Evolutionary conservation across 2,113 vertebrate genomes (phyloP).

Genomic region (Numida meleagris): DNA sequence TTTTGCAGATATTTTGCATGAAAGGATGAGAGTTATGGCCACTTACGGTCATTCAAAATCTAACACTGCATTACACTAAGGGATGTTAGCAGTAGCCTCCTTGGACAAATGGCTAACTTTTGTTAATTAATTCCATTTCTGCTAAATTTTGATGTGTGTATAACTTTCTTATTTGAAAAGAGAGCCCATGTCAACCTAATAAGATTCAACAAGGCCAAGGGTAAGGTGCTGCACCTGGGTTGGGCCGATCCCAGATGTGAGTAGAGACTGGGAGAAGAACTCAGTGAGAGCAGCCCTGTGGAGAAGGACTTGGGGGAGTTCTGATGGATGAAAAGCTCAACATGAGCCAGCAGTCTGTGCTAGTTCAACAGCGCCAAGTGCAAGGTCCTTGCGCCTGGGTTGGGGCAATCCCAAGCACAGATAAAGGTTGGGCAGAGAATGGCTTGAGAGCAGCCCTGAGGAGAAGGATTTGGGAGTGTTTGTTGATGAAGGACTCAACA

Average conservation of each 20-base stretch:
- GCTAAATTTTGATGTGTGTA: not conserved
- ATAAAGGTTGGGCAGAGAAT: too few species aligned
- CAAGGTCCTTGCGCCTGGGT: too few species aligned
- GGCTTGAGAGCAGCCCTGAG: too few species aligned
- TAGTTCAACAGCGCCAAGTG: too few species aligned
- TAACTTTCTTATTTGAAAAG: not conserved
- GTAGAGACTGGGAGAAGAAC: not conserved
- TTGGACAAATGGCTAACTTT: not conserved
- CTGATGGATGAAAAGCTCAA: too few species aligned
- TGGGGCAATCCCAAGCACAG: too few species aligned
- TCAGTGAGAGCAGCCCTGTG: not conserved
- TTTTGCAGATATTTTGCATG: not conserved
- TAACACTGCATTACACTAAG: not conserved
- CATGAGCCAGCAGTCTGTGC: too few species aligned
- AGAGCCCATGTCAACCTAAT: not conserved
- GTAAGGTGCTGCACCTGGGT: not conserved
- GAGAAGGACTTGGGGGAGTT: too few species aligned
- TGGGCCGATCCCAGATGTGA: not conserved
- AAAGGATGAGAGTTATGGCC: not conserved
- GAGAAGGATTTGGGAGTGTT: not conserved
- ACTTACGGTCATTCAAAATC: not conserved
- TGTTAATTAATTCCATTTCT: not conserved
- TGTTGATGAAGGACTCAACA: not conserved
- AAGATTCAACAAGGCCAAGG: not conserved
- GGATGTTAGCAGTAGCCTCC: not conserved